Evolutionary conservation across 2,797 vertebrate species (phyloP), one percentile per base, ranked within the genome.

Genomic region (Sciurus carolinensis): DNA sequence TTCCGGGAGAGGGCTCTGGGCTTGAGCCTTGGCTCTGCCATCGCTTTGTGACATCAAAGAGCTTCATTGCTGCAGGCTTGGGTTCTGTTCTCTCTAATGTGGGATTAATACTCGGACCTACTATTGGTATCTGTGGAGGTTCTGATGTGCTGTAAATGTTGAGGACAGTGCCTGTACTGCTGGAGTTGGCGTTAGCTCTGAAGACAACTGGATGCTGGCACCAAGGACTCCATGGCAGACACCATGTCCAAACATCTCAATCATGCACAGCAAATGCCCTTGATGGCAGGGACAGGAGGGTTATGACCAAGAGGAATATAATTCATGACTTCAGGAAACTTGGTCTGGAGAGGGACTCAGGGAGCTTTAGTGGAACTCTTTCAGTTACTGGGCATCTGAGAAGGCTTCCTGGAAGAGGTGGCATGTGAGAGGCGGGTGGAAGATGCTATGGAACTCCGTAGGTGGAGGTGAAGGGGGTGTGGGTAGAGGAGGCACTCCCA

Each of bases 101-200:
- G 54, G 15, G 17, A 3, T 57, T 64, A 76, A 28, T 36, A n/a
- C 30, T 5, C 47, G 66, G 15, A 73, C 26, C 50, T 17, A 20
- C 26, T 33, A 2, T 4, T 69, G 59, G 77, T 10, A 3, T 54
- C 26, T 62, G 30, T 18, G 42, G 92, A 76, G 44, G 22, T 54
- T 10, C 5, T 0, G 6, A 36, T 7, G n/a, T 7, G 26, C 66
- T 18, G 47, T 39, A 12, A 91, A n/a, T 1, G 4, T 87, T 44
- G 7, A 20, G 82, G 69, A 54, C 11, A 13, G 39, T 0, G 0
- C 8, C 67, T 47, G 2, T 5, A n/a, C 24, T 4, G 6, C 0
- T 59, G 75, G 39, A 8, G 0, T 33, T 22, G 59, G 30, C 2
- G 1, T 44, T 18, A 3, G 26, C 20, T 1, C 42, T 75, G 12